These are phyloP conservation scores for Drosophila colorata DNA, from an alignment of 2,888 invertebrate genomes.

Conservation along the genomic window DNA sequence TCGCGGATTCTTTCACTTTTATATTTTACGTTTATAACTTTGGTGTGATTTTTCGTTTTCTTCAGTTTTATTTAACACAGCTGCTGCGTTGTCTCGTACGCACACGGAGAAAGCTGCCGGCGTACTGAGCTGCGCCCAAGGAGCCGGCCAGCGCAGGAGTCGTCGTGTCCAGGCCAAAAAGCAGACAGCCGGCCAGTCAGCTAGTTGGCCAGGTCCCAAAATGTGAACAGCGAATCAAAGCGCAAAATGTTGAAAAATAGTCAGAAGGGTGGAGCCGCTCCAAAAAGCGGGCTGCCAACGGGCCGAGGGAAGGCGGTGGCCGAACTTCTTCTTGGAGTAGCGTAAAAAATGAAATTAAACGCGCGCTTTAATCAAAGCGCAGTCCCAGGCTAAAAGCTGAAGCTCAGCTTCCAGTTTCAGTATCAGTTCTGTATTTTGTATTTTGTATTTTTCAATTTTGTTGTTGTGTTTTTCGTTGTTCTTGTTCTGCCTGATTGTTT, in stretches of 20 bases:
- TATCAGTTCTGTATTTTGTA: constrained; percentile 29
- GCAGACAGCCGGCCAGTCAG: constrained; percentile 25
- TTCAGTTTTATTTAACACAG: constrained; percentile 25
- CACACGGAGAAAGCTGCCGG: constrained; percentile 81
- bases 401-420: constrained; percentile 53
- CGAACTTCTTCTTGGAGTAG: constrained; percentile 61
- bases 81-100: constrained; percentile 73
- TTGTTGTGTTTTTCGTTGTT: constrained; percentile 41
- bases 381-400: constrained; percentile 45
- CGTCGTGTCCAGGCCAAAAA: constrained; percentile 38
- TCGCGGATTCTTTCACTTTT: constrained; percentile 34
- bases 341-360: constrained; percentile 82
- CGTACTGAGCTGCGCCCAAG: constrained; percentile 76
- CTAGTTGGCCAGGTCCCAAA: constrained; percentile 52
- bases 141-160: constrained; percentile 64
- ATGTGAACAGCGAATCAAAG: constrained; percentile 79
- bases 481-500: constrained; percentile 44
- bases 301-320: constrained; percentile 1
- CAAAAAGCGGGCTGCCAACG: constrained; percentile 10
- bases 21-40: constrained; percentile 9
- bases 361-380: constrained; percentile 80
- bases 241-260: constrained; percentile 66
- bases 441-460: constrained; percentile 39
- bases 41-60: constrained; percentile 16
- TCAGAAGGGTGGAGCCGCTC: constrained; percentile 72